phyloP scores from a whole-genome alignment of 2,888 invertebrate species.

The Xestia sexstrigata region DNA sequence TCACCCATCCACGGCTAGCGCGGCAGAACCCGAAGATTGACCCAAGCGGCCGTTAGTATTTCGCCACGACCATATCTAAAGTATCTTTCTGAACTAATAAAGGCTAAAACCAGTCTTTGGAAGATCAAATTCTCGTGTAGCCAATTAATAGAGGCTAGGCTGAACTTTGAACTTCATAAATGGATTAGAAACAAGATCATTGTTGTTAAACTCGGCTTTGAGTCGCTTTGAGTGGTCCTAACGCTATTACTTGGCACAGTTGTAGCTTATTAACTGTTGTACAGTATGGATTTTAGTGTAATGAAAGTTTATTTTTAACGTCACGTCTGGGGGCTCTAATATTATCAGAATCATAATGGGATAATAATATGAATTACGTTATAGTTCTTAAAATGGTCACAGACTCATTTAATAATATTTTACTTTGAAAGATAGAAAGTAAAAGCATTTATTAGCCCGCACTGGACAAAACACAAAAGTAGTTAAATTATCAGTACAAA shows the following conservation, averaged over 20 bases:
- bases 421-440: too few relatives aligned
- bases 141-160: background rate
- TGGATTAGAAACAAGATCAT: slow-evolving; percentile 6
- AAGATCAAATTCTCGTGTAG: background rate
- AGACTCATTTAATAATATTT: too few relatives aligned
- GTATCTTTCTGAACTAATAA: background rate
- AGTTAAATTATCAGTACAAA: too few relatives aligned
- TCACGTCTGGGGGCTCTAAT: too few relatives aligned
- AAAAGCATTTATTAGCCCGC: too few relatives aligned
- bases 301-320: background rate
- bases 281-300: background rate
- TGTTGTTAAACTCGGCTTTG: background rate
- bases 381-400: too few relatives aligned
- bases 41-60: background rate
- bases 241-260: slow-evolving; percentile 10
- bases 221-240: slow-evolving; percentile 14
- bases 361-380: too few relatives aligned
- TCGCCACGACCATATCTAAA: background rate
- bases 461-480: too few relatives aligned
- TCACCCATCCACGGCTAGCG: too few relatives aligned
- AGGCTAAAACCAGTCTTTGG: background rate
- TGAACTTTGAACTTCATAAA: slow-evolving; percentile 35
- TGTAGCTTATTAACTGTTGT: background rate
- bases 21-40: background rate
- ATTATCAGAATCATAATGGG: too few relatives aligned